A percentile compares a stretch with the other conserved stretches of the same genome.
Evolutionary conservation across 2,888 invertebrate species (phyloP).

Genomic region (Halictus quadricinctus): DNA sequence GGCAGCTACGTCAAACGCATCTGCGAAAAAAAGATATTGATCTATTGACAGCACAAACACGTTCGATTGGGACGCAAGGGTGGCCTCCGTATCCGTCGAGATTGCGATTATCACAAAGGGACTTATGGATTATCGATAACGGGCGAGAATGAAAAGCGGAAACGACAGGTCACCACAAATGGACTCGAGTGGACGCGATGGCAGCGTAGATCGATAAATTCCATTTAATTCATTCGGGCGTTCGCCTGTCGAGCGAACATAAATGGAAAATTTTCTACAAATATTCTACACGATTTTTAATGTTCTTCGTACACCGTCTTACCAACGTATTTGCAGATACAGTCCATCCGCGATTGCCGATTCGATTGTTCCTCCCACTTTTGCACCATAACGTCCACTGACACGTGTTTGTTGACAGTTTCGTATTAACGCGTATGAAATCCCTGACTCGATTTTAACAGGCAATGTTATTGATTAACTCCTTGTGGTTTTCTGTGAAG

Average conservation of each 20-base stretch:
- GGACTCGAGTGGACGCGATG: slow-evolving; percentile 54
- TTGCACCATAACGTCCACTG: neutral
- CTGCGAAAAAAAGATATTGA: slow-evolving; percentile 45
- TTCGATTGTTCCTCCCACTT: neutral
- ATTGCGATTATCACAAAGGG: slow-evolving; percentile 62
- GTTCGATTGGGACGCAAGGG: slow-evolving; percentile 22
- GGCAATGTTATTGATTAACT: neutral
- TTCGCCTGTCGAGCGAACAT: slow-evolving; percentile 16
- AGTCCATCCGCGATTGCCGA: neutral
- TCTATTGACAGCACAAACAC: slow-evolving; percentile 53
- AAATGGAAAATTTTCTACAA: slow-evolving; percentile 40
- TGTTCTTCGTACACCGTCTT: neutral
- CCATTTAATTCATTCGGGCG: slow-evolving; percentile 48
- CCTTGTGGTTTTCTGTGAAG: neutral
- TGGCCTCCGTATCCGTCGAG: slow-evolving; percentile 46
- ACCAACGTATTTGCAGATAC: neutral
- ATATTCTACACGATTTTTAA: slow-evolving; percentile 20
- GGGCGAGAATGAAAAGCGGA: slow-evolving; percentile 55
- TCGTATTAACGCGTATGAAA: neutral
- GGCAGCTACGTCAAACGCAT: slow-evolving; percentile 33
- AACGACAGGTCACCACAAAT: slow-evolving; percentile 56
- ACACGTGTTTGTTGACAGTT: neutral
- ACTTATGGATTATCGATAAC: slow-evolving; percentile 64
- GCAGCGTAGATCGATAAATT: slow-evolving; percentile 50
- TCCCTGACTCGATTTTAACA: neutral